Conservation (phyloP, 2,113 vertebrate species). For the Peromyscus maniculatus region DNA sequence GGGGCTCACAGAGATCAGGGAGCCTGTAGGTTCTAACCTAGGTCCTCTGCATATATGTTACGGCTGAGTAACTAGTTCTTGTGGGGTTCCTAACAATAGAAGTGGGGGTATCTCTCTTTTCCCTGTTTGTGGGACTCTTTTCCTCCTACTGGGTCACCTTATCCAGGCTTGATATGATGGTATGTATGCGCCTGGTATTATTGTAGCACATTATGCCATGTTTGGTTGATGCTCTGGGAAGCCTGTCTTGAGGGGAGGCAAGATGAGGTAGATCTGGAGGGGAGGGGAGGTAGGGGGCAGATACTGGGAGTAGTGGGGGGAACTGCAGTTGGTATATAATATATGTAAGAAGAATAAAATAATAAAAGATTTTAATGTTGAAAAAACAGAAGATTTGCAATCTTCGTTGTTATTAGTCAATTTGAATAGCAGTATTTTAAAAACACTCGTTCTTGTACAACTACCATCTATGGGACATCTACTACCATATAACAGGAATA, state of each 20-base stretch:
- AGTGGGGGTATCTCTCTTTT: not conserved
- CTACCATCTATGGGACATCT: not conserved
- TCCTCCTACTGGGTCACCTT: not conserved
- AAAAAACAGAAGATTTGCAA: not conserved
- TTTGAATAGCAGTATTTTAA: not conserved
- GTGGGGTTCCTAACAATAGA: not conserved
- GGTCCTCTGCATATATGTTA: not conserved
- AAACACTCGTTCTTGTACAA: not conserved
- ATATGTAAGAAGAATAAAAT: too few relatives aligned
- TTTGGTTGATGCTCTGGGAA: not conserved
- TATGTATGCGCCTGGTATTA: not conserved
- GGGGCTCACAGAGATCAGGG: not conserved
- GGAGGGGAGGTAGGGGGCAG: too few relatives aligned
- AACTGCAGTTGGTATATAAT: too few relatives aligned
- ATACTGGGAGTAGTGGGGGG: too few relatives aligned
- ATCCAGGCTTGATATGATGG: not conserved
- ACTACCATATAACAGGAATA: not conserved
- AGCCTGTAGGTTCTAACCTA: not conserved
- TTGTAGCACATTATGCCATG: not conserved
- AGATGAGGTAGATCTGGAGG: too few relatives aligned
- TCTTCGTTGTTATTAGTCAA: not conserved
- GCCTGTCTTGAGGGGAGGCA: not conserved
- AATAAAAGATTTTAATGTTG: not conserved
- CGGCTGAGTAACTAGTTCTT: not conserved
- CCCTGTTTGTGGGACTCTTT: not conserved